phyloP scores from a whole-genome alignment of 2,113 vertebrate genomes.

The Oryzias curvinotus region DNA sequence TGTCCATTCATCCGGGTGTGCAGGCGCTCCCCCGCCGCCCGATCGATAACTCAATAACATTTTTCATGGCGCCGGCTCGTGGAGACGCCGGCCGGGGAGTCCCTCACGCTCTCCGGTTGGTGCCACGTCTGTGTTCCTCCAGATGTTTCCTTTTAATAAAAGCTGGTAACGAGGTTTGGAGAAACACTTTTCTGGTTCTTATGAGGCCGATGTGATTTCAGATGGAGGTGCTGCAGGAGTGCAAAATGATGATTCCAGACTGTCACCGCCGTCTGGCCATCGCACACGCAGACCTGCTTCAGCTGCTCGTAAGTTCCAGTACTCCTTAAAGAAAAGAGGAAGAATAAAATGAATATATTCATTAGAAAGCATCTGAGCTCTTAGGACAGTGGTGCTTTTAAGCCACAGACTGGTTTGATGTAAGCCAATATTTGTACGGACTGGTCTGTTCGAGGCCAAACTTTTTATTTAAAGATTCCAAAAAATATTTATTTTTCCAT shows the following conservation, averaged over 20 bases:
- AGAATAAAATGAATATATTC: no score
- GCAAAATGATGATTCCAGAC: constrained; percentile 96
- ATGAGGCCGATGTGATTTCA: constrained; percentile 63
- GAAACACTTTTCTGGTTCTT: background rate
- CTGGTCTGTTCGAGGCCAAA: no score
- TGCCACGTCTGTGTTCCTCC: constrained; percentile 13
- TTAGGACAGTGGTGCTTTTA: no score
- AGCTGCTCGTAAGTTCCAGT: constrained; percentile 84
- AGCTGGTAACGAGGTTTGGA: constrained; percentile 16
- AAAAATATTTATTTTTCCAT: no score
- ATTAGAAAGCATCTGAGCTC: no score
- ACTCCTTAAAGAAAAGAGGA: no score
- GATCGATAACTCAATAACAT: constrained; percentile 96
- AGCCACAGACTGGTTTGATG: no score
- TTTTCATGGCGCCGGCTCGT: constrained; percentile 85
- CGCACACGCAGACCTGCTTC: constrained; percentile 85
- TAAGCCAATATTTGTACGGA: no score
- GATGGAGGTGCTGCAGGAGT: constrained; percentile 92
- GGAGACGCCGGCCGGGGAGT: no score
- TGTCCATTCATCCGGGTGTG: constrained; percentile 62
- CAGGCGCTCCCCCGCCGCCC: constrained; percentile 83
- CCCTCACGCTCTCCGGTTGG: no score
- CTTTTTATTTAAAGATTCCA: no score
- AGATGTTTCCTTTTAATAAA: constrained; percentile 7
- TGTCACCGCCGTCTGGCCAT: constrained; percentile 87